These are phyloP conservation scores for Lottia gigantea DNA, from an alignment of 2,888 invertebrate species.

Conservation along the genomic window DNA sequence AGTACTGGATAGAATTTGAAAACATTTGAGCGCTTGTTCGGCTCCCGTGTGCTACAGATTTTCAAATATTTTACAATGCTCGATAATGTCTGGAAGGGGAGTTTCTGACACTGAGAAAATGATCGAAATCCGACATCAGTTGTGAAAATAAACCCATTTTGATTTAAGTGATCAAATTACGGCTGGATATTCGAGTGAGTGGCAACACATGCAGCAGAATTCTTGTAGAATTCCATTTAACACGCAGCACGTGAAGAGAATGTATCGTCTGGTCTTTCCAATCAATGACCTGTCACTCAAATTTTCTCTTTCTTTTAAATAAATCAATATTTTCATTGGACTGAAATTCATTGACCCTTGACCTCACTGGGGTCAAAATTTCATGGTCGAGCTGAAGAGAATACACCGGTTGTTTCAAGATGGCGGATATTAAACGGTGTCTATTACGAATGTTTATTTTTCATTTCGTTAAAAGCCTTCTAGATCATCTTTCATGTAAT, in stretches of 20 bases:
- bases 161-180: neutral
- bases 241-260: neutral
- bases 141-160: too few species aligned
- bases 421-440: neutral
- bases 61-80: too few species aligned
- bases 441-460: neutral
- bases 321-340: constrained; percentile 8
- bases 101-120: too few species aligned
- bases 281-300: neutral
- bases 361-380: neutral
- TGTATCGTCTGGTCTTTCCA: neutral
- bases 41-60: too few species aligned
- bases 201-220: neutral
- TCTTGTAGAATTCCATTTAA: neutral
- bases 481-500: neutral
- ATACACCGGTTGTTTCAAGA: constrained; percentile 8
- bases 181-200: neutral
- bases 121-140: too few species aligned
- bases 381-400: neutral
- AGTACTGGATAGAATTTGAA: too few species aligned
- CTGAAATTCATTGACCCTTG: neutral
- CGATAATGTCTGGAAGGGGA: too few species aligned
- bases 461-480: neutral
- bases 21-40: too few species aligned
- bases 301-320: neutral